Conservation (phyloP, 2,888 invertebrate species). For the Drosophila setosimentum region DNA sequence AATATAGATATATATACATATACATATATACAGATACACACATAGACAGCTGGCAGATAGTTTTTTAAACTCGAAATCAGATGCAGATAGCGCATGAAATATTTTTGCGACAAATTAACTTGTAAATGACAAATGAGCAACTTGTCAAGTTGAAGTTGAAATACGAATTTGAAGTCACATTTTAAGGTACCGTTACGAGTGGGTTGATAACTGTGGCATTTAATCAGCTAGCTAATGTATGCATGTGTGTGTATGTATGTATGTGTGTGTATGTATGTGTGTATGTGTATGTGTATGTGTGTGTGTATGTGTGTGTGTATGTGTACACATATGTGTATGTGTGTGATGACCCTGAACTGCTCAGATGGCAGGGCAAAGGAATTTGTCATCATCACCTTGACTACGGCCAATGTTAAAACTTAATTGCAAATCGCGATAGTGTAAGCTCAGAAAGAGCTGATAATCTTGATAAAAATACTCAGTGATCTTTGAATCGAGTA, state of each 20-base stretch:
- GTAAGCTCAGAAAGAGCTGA: slow-evolving; percentile 21
- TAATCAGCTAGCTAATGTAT: slow-evolving; percentile 49
- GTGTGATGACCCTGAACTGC: slow-evolving; percentile 45
- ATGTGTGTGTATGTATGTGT: slow-evolving; percentile 2
- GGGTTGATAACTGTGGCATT: slow-evolving; percentile 67
- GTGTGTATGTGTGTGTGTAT: slow-evolving; percentile 5
- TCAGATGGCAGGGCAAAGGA: background rate
- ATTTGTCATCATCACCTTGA: slow-evolving; percentile 49
- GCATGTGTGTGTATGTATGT: background rate
- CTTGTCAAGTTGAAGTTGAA: slow-evolving; percentile 21
- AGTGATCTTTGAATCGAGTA: slow-evolving; percentile 12
- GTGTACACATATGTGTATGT: slow-evolving; percentile 8
- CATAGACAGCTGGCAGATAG: slow-evolving; percentile 34
- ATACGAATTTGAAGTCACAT: slow-evolving; percentile 19
- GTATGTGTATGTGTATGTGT: background rate
- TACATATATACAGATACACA: slow-evolving; percentile 2
- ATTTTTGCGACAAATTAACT: slow-evolving; percentile 69
- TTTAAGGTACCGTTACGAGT: slow-evolving; percentile 30
- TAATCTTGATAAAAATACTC: slow-evolving; percentile 18
- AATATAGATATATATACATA: slow-evolving; percentile 7
- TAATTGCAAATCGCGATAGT: slow-evolving; percentile 37
- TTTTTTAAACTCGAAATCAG: slow-evolving; percentile 1
- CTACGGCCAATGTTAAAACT: slow-evolving; percentile 30
- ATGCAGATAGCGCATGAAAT: slow-evolving; percentile 27
- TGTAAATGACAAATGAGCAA: slow-evolving; percentile 53